Conservation (phyloP, 2,797 vertebrate genomes). For the Enteromius unitaeniatus region DNA sequence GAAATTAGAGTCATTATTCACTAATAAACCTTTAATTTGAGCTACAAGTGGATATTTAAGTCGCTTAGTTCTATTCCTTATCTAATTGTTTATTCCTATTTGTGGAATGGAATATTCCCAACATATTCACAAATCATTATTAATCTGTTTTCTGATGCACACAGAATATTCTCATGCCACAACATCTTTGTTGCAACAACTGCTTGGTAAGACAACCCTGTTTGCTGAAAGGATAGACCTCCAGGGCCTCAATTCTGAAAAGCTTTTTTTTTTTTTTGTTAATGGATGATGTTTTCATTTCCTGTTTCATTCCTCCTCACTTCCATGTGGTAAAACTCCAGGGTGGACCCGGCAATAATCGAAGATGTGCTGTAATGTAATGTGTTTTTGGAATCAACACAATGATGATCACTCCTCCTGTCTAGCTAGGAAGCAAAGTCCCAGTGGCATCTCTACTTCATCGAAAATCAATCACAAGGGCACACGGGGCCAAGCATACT, state of each 20-base stretch:
- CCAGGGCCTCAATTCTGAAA: conserved; percentile 27
- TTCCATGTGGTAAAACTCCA: conserved; percentile 50
- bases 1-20: not conserved
- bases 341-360: conserved; percentile 47
- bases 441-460: conserved; percentile 60
- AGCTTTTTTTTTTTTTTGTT: conserved; percentile 3
- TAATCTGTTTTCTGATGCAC: not conserved
- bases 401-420: conserved; percentile 62
- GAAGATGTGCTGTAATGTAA: conserved; percentile 55
- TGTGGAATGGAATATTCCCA: not conserved
- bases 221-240: conserved; percentile 29
- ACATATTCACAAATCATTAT: not conserved
- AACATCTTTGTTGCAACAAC: not conserved
- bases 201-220: not conserved
- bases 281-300: conserved; percentile 20
- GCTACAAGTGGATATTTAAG: not conserved
- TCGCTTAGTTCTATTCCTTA: not conserved
- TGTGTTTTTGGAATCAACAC: conserved; percentile 56
- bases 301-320: conserved; percentile 24
- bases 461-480: conserved; percentile 68
- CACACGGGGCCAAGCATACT: conserved; percentile 60
- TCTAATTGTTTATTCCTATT: not conserved
- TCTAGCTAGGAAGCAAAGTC: conserved; percentile 40
- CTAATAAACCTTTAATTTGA: not conserved
- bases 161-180: not conserved